Conservation (phyloP, 1,140 invertebrate species). For the Heliconius hewitsoni region DNA sequence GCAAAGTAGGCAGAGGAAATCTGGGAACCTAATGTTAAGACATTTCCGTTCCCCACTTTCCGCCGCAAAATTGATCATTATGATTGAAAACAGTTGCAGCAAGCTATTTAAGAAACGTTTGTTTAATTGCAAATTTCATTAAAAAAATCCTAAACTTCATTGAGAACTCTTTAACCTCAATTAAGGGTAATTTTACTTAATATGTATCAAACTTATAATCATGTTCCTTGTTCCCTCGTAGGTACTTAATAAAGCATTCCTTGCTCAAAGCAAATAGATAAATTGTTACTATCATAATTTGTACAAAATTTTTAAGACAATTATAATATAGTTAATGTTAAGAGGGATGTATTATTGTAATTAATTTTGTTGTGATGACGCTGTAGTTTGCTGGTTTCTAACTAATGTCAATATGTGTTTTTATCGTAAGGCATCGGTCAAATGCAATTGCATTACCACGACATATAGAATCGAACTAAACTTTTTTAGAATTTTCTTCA, state of each 20-base stretch:
- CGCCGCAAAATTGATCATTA: too few species aligned
- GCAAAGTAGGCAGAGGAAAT: too few species aligned
- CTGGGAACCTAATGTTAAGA: too few species aligned
- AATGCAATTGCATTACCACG: too few species aligned
- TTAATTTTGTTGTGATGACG: slow-evolving; percentile 13
- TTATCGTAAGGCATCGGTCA: background rate
- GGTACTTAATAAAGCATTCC: background rate
- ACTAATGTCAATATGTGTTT: background rate
- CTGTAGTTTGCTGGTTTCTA: background rate
- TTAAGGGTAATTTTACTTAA: too few species aligned
- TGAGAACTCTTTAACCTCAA: too few species aligned
- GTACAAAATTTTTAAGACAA: slow-evolving; percentile 32
- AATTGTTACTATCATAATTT: slow-evolving; percentile 29
- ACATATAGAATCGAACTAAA: too few species aligned
- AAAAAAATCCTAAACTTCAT: too few species aligned
- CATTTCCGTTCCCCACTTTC: too few species aligned
- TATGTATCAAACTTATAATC: background rate
- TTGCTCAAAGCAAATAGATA: slow-evolving; percentile 37
- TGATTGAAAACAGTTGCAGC: too few species aligned
- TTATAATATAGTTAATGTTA: slow-evolving; percentile 17
- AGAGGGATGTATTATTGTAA: slow-evolving; percentile 14
- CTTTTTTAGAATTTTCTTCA: too few species aligned
- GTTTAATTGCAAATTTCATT: too few species aligned
- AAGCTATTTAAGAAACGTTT: background rate
- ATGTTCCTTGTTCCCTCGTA: background rate